phyloP scores from a whole-genome alignment of 2,797 vertebrate genomes.

The Thripadectes ignobilis region DNA sequence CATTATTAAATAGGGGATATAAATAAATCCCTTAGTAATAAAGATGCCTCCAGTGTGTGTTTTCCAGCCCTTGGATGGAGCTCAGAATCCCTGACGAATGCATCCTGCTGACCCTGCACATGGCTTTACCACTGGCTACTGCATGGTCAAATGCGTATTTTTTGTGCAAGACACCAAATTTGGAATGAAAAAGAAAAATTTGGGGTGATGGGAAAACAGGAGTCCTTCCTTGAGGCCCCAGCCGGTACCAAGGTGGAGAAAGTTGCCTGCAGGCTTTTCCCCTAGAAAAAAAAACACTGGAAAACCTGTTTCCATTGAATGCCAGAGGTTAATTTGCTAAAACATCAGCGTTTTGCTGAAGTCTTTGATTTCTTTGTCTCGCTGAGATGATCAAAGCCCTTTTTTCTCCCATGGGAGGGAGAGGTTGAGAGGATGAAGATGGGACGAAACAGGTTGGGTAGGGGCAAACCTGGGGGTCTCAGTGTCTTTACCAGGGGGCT shows the following conservation, averaged over 20 bases:
- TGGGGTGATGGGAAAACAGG: neutral
- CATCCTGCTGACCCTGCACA: neutral
- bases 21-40: neutral
- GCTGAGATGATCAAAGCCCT: slow-evolving; percentile 30
- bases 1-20: neutral
- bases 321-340: neutral
- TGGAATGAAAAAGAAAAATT: neutral
- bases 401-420: neutral
- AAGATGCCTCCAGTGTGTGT: neutral
- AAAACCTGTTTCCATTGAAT: neutral
- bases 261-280: neutral
- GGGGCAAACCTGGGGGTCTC: fast-evolving
- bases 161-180: neutral
- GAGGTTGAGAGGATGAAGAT: neutral
- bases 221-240: neutral
- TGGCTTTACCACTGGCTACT: neutral
- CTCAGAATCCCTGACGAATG: neutral
- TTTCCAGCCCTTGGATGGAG: neutral
- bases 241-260: fast-evolving
- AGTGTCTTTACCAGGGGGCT: neutral
- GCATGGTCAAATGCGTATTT: fast-evolving
- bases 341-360: neutral
- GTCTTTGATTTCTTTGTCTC: slow-evolving; percentile 58
- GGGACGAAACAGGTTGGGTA: fast-evolving
- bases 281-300: neutral